Evolutionary conservation across 1,140 invertebrate species (phyloP), one percentile per base, ranked within the genome.

Genomic region (Scaptomyza pallida): DNA sequence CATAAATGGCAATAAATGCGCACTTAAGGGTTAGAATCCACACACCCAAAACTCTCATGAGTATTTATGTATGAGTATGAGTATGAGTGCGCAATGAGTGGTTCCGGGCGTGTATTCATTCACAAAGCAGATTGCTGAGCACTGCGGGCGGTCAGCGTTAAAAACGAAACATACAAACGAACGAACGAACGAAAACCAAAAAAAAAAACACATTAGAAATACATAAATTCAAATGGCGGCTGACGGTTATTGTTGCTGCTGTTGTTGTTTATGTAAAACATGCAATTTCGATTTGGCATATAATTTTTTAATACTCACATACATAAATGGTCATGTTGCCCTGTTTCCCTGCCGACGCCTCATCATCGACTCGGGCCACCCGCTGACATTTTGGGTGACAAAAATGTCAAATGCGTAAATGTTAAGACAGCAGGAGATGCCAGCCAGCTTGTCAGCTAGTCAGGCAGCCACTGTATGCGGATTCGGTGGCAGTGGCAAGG

Each of bases 271-370:
- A 80, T 85, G 81, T 85, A 68, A 74, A 86, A 85, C 81, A 85
- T 88, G 81, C 81, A 81, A 86, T 88, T 86, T 88, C 81, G 81
- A 88, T 86, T 86, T 86, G 77, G 77, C 82, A 86, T 88, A 88
- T 88, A 86, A 86, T 86, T 86, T 86, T 86, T 86, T 81, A 86
- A 86, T 77, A 81, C 68, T 43, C 68, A 21, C 43, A 51, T n/a
- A 30, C 8, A 30, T 21, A 4, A 4, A 35, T 35, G 13, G 37
- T 13, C 52, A 55, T 26, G 37, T 26, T 41, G 37, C 13, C 2
- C 23, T 16, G 41, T 35, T 12, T 12, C 23, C 9, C 12, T 12
- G 8, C 17, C 59, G 2, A n/a, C 16, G n/a, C 5, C 41, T n/a
- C 15, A 13, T 37, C 47, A 9, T 19, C 9, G 17, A 10, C 3